Evolutionary conservation across 1,140 invertebrate genomes (phyloP), one percentile per base, ranked within the genome.

Genomic region (Yoshiicerus persimilis): DNA sequence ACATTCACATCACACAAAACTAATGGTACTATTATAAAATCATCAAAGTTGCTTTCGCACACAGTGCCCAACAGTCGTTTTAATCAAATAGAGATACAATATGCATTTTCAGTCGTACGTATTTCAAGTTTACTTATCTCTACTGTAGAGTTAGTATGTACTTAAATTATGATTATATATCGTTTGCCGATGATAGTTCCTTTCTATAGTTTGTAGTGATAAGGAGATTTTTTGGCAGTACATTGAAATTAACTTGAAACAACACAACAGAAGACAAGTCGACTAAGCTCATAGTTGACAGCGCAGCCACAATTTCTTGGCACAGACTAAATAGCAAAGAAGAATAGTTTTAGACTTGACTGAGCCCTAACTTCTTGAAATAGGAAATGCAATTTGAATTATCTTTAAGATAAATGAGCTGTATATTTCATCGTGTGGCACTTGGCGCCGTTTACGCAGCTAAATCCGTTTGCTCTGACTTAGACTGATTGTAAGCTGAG

Each of bases 361-460:
- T 80, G n/a, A n/a, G n/a, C n/a, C n/a, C n/a, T 34, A 80, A 34
- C 34, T 36, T 36, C 34, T 80, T 80, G 34, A 80, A 80, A 80
- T 80, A 80, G 32, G 75, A 34, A 80, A 80, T 80, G 75, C 75
- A 80, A n/a, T 16, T n/a, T 36, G 75, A n/a, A 23, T 36, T 80
- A 80, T 80, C 75, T 80, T 36, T 36, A 80, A 80, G 75, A 80
- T 80, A 80, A 80, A 80, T 80, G 75, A 36, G 75, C 25, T 34
- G 75, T 36, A 34, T 80, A 80, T 38, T 80, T 80, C 32, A 80
- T 80, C 34, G 20, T 38, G 34, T 80, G 32, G 75, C 75, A 34
- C 32, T 80, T 80, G 75, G 75, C 75, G 32, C 20, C 34, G 75
- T 23, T 32, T 34, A 34, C 34, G 20, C 34, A 80, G 30, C 75